Conservation (phyloP, 2,888 invertebrate species). For the Theristus sp. region DNA sequence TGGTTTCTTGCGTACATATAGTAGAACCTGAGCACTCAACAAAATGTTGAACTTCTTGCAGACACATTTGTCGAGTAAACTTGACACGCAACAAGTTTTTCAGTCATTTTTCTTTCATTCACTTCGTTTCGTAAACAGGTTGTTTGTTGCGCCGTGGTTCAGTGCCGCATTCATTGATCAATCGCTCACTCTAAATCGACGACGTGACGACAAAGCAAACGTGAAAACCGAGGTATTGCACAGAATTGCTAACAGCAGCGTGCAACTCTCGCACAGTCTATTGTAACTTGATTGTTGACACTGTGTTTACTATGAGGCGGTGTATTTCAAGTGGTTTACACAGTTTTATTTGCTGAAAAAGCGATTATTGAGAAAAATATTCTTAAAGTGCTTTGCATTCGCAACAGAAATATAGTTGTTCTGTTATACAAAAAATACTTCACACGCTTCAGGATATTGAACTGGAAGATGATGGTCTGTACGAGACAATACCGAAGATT, state of each 20-base stretch:
- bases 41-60: too few relatives aligned
- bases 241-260: neutral
- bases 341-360: too few relatives aligned
- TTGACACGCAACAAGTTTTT: too few relatives aligned
- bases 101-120: too few relatives aligned
- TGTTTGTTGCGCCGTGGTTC: constrained; percentile 86
- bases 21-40: too few relatives aligned
- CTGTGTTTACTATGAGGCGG: too few relatives aligned
- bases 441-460: constrained; percentile 16
- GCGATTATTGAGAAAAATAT: too few relatives aligned
- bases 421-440: neutral
- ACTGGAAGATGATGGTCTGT: constrained; percentile 21
- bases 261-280: neutral
- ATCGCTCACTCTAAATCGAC: constrained; percentile 71
- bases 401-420: neutral
- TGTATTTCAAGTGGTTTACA: too few relatives aligned
- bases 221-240: constrained; percentile 23
- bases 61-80: too few relatives aligned
- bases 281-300: too few relatives aligned
- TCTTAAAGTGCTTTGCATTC: too few relatives aligned
- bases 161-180: constrained; percentile 76
- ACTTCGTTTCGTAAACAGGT: constrained; percentile 19
- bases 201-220: constrained; percentile 45
- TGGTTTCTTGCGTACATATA: too few relatives aligned
- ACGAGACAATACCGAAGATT: constrained; percentile 20